Evolutionary conservation across 2,888 invertebrate genomes (phyloP), one percentile per base, ranked within the genome.

Genomic region (Sinohyriopsis cumingii): DNA sequence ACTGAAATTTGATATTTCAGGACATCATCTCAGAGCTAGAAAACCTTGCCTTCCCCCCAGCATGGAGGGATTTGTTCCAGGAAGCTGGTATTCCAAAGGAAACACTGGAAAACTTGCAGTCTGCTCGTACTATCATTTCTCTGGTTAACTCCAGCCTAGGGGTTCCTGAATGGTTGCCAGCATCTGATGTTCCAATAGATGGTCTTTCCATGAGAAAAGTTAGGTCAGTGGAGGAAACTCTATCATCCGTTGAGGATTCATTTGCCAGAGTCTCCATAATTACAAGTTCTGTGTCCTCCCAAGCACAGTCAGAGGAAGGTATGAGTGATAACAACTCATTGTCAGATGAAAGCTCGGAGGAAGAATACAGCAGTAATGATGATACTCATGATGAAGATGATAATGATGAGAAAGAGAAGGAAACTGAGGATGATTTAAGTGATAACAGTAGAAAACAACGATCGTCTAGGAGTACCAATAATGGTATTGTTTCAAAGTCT

Each of bases 121-220:
- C 86, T 19, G 82, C 87, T 9, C 78, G 87, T 12, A 83, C 82
- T 54, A 82, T 86, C 61, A 84, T 87, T 20, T 79, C 81, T 45
- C 73, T 87, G 19, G 85, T 86, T 56, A 81, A 77, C 15, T 77
- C 77, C n/a, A 83, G 81, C 5, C 67, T 87, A 22, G 80, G 74
- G 69, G 71, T 2, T 45, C 45, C 45, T 45, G 45, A 45, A 45
- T 45, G 45, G 45, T 45, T 45, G 45, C 45, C 45, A 45, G 12
- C 12, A 15, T 15, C 45, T 45, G 45, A 45, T 45, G 12, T 45
- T 15, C 45, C 45, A 12, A 3, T 45, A 3, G 45, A 45, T 45
- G 45, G 12, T 3, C 45, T 12, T 12, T 45, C 45, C 45, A 3
- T 12, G 45, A 45, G 15, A 45, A 3, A 45, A 3, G 45, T 15